A percentile compares a stretch with the other conserved stretches of the same genome.
Conservation (phyloP, 1,140 invertebrate species). For the Phortica variegata region DNA sequence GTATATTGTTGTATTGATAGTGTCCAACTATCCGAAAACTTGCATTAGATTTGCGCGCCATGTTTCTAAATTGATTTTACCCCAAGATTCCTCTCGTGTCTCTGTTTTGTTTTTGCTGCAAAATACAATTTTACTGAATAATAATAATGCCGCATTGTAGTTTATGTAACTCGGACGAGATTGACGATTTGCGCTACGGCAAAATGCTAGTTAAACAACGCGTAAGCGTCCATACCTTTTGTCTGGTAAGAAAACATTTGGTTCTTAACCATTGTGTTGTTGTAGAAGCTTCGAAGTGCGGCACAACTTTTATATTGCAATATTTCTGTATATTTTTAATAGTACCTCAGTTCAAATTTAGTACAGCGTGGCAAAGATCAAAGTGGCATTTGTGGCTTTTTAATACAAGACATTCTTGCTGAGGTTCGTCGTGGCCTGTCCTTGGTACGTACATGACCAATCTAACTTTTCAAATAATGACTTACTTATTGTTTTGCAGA, state of each 20-base stretch:
- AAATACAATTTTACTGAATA: no score
- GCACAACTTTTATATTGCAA: background rate
- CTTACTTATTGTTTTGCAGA: conserved; percentile 53
- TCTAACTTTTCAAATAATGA: conserved; percentile 1
- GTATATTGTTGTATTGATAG: no score
- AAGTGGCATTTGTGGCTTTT: conserved; percentile 66
- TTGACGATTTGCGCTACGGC: conserved; percentile 16
- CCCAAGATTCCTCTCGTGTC: no score
- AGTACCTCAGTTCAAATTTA: conserved; percentile 62
- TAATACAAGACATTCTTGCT: conserved; percentile 62
- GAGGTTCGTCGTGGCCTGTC: conserved; percentile 62
- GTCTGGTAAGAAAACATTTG: conserved; percentile 17
- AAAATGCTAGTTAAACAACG: conserved; percentile 14
- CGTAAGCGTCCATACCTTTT: conserved; percentile 22
- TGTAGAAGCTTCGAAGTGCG: background rate
- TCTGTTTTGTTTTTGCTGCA: no score
- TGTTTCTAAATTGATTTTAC: no score
- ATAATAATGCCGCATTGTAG: conserved; percentile 4
- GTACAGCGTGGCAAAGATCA: conserved; percentile 63
- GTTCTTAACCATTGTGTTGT: background rate
- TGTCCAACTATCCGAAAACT: no score
- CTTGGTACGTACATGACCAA: conserved; percentile 62
- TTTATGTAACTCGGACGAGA: conserved; percentile 10
- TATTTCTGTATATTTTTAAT: conserved; percentile 14
- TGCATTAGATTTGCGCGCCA: no score